phyloP scores from a whole-genome alignment of 2,888 invertebrate genomes.

The Nymphalis polychloros region DNA sequence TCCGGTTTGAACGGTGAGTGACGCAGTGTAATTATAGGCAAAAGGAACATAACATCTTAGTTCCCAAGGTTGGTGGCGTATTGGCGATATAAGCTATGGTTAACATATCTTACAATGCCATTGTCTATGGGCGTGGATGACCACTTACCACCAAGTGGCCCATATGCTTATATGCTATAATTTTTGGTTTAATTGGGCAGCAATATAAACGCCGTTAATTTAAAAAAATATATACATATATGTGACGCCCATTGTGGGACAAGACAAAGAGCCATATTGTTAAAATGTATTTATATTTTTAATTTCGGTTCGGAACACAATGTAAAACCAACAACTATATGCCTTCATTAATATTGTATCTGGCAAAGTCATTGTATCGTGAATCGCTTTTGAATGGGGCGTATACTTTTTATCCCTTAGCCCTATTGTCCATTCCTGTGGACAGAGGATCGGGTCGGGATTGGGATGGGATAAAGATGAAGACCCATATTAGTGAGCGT shows the following conservation, averaged over 20 bases:
- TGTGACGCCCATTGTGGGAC: constrained; percentile 16
- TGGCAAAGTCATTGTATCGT: constrained; percentile 18
- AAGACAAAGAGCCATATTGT: not conserved
- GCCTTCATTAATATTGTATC: constrained; percentile 26
- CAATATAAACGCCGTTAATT: not conserved
- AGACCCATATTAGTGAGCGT: constrained; percentile 21
- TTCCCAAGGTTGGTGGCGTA: no score
- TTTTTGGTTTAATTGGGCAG: no score
- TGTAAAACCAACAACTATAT: constrained; percentile 1
- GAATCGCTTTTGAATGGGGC: constrained; percentile 16
- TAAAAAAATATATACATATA: not conserved
- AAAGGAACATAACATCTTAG: no score
- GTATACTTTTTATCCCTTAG: constrained; percentile 27
- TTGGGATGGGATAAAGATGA: constrained; percentile 17
- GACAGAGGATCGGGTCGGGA: constrained; percentile 16
- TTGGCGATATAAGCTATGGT: no score
- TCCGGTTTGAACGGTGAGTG: no score
- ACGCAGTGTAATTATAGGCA: no score
- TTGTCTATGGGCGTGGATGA: no score
- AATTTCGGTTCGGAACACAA: not conserved
- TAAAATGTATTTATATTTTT: not conserved
- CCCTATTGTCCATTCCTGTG: constrained; percentile 18
- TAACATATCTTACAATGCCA: no score
- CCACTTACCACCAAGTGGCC: no score
- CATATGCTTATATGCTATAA: no score